These are phyloP conservation scores for Conomelus anceps DNA, from an alignment of 2,888 invertebrate genomes.

Conservation along the genomic window DNA sequence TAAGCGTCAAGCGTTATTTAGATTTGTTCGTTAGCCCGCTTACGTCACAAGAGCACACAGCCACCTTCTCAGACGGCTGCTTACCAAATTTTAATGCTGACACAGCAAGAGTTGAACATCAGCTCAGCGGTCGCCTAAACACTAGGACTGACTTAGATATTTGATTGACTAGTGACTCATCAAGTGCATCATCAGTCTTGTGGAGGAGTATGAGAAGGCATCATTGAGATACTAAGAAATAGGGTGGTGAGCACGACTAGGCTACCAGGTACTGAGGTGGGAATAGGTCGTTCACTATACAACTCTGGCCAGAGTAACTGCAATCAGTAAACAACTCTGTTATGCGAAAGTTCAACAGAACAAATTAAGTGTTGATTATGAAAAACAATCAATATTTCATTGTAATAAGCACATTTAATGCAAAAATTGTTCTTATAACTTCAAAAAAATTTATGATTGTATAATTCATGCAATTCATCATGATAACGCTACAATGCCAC, in stretches of 20 bases:
- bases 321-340: constrained; percentile 55
- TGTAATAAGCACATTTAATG: not conserved
- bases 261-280: constrained; percentile 48
- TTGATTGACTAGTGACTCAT: not conserved
- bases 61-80: not conserved
- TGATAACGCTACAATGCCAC: too few species aligned
- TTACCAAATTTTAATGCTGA: not conserved
- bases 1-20: not conserved
- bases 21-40: not conserved
- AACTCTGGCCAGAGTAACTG: constrained; percentile 89
- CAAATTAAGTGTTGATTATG: not conserved
- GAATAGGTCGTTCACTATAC: constrained; percentile 88
- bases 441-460: not conserved
- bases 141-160: not conserved
- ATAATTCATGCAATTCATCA: not conserved
- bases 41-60: not conserved
- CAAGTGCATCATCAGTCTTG: not conserved
- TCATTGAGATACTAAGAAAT: not conserved
- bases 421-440: too few species aligned
- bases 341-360: not conserved
- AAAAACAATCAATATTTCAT: not conserved
- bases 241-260: not conserved
- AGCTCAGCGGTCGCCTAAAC: not conserved
- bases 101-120: not conserved
- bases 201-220: not conserved